Base-by-base conservation (phyloP, 2,888 invertebrate species). In the Tetramorium bicarinatum region DNA sequence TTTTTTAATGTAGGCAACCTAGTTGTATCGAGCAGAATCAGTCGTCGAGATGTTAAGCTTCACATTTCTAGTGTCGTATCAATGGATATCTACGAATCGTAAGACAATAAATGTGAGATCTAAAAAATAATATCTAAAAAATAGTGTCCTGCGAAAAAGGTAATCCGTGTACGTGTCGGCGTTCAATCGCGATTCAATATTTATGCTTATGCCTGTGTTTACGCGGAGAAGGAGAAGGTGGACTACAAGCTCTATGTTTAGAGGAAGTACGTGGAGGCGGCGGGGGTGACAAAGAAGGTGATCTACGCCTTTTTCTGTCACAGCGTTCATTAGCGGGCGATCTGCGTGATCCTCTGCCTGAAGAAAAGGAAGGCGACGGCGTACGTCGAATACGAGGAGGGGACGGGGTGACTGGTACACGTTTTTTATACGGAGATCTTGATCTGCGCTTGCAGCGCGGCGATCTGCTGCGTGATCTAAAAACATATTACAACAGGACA, bases 131-230 rank as follows among this genome's bases (percentile, higher is more conserved):
- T 52, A 3, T 34, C 18, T 18, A 71, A 71, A 54, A 71, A 18
- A 59, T 29, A 47, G 38, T 8, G 8, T 56, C 21, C 47, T 72
- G 44, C 0, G n/a, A 25, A 67, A 15, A 79, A 74, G 29, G 13
- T 74, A 47, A 74, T 74, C 59, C 21, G 47, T 74, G 59, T 25
- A 47, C 6, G 13, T 34, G 29, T 34, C 41, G 52, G 71, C 64
- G 9, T 86, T 34, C 29, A 34, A 82, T 41, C 21, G 59, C 80
- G 18, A 18, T 34, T 94, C 93, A 96, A 90, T 96, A 95, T 93
- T 95, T 96, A 92, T 96, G 96, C 91, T 96, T 96, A 88, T 96
- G 96, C 87, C 95, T 94, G 90, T 96, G 96, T 92, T 96, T 96
- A 80, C 95, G 95, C 41, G 95, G 94, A 38, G 95, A 93, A 49